Conservation (phyloP, 2,888 invertebrate genomes). For the Apamea anceps region DNA sequence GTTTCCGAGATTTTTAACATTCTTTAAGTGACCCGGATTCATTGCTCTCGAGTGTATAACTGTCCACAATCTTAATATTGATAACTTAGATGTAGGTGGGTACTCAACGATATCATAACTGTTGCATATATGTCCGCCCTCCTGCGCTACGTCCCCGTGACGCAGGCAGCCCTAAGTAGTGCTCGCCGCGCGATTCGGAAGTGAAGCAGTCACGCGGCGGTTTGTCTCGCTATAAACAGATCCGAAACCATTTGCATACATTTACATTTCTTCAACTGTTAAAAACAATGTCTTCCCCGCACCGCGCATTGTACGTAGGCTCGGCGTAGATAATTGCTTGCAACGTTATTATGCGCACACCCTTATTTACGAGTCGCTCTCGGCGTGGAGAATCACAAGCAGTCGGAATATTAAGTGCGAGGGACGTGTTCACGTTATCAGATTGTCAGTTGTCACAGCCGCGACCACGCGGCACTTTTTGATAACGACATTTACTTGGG, state of each 20-base stretch:
- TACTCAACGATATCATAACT: neutral
- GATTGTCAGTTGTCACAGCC: neutral
- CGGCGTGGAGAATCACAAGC: constrained; percentile 65
- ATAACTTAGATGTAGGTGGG: neutral
- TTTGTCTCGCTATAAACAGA: constrained; percentile 62
- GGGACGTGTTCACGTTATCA: constrained; percentile 8
- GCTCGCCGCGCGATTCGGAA: neutral
- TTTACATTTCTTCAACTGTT: constrained; percentile 76
- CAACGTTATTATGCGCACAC: constrained; percentile 62
- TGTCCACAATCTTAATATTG: neutral
- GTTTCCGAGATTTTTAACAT: too few species aligned
- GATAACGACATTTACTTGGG: neutral
- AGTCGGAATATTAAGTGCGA: constrained; percentile 50
- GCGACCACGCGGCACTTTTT: neutral
- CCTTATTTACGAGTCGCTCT: constrained; percentile 59
- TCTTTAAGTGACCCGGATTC: too few species aligned
- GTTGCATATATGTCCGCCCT: neutral
- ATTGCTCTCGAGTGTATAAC: too few species aligned
- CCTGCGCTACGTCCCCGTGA: neutral
- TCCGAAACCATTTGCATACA: constrained; percentile 73
- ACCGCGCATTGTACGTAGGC: neutral
- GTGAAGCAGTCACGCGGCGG: neutral
- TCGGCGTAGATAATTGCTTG: constrained; percentile 57
- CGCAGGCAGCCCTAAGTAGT: neutral
- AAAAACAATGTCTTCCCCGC: constrained; percentile 58